Evolutionary conservation across 1,140 invertebrate genomes (phyloP), one percentile per base, ranked within the genome.

Genomic region (Drosophila tani): DNA sequence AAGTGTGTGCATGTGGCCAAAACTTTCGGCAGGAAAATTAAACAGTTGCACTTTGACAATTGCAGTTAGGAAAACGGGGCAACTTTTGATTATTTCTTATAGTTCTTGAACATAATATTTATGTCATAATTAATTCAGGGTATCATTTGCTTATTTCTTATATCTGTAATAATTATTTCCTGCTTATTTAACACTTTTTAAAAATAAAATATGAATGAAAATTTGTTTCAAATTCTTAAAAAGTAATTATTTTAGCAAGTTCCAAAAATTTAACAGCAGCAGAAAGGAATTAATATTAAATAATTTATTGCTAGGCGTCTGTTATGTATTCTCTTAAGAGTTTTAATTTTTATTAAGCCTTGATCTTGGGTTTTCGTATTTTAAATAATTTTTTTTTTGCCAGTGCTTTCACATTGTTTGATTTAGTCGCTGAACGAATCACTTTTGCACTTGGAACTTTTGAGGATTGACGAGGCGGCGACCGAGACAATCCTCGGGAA

Each of bases 391-490:
- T 40, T 55, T 55, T 55, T 40, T 55, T 55, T 55, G 12, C 12
- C 66, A 50, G 69, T 73, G 69, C 14, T 11, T 27, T 29, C 41
- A 38, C 67, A 38, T 79, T 79, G 59, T 79, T 79, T 79, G 76
- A 79, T 79, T 79, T 79, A 79, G 58, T 71, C 75, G 53, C 68
- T 41, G 27, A 62, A 19, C 47, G 32, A 45, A 55, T 41, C 59
- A 64, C 51, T 79, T 70, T 35, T 47, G 66, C 59, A 55, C 45
- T 79, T 79, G 45, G 46, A 78, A 78, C 76, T 78, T 79, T 79
- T 65, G 41, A 45, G 66, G 29, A 71, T 79, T 60, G 35, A 55
- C 45, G 66, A 68, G 32, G 32, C 29, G 43, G 29, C 43, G 43
- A 29, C 11, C 32, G 45, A 64, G 64, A 50, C 32, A 64, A 49